Base-by-base conservation (phyloP, 1,140 invertebrate genomes). In the Zaprionus vittiger region DNA sequence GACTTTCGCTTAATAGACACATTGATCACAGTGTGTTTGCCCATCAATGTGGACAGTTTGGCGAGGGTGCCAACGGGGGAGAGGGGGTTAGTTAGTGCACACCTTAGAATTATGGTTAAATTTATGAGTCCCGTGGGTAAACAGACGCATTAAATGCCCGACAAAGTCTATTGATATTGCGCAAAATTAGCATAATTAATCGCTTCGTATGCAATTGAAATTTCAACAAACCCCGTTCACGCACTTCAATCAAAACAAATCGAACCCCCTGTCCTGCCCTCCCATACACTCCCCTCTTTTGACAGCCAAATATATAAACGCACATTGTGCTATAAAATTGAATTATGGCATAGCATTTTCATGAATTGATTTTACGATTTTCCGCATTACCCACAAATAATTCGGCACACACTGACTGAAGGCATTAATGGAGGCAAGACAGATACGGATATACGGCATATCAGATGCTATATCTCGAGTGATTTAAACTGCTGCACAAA, bases 1-100 rank as follows among this genome's bases (percentile, higher is more conserved):
- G 41, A 73, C 67, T 64, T 77, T 67, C 31, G 64, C 65, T 61
- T 73, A 83, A 83, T 71, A 80, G 71, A 87, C 37, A 52, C 47
- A 52, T 89, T 81, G 84, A 89, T 83, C 34, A 67, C 66, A 55
- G 49, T 61, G 54, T 83, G 79, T 84, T 83, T 80, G 74, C 77
- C 41, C 64, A 67, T 22, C 31, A 44, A 20, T 52, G 34, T 20
- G 26, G 24, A 20, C 56, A 67, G 24, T 49, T 26, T 20, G 3
- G 9, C 31, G 4, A 34, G 31, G 1, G 12, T n/a, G 26, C 9
- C 7, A 7, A 31, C 5, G 17, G 6, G 6, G 28, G 47, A 9
- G 31, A 12, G 17, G 2, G n/a, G 5, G 11, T 37, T 38, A 17
- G 59, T 41, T 31, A n/a, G 44, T 56, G 54, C 41, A 49, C 52